Percentiles rank a stretch among this genome's conserved stretches.
Evolutionary conservation across 2,113 vertebrate genomes (phyloP).

Genomic region (Vulpes ferrilata): DNA sequence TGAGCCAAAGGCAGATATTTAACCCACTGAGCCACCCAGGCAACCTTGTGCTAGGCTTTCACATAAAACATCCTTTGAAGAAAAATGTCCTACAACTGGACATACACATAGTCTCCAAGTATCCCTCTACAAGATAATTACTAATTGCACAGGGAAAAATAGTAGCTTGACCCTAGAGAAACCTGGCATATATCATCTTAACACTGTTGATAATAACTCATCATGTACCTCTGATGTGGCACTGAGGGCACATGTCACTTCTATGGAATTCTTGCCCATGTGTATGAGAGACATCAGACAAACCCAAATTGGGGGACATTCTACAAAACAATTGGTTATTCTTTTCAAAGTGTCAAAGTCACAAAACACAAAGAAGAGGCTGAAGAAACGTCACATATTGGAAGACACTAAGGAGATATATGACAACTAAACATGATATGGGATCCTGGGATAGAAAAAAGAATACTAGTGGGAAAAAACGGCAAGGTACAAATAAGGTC

Average conservation of each 20-base stretch:
- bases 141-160: background rate
- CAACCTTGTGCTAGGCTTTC: background rate
- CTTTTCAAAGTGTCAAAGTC: constrained; percentile 8
- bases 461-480: background rate
- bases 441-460: background rate
- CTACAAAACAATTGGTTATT: background rate
- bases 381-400: background rate
- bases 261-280: background rate
- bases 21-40: background rate
- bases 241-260: background rate
- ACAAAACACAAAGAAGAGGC: background rate
- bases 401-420: background rate
- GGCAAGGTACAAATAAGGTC: background rate
- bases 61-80: background rate
- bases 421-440: background rate
- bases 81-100: background rate
- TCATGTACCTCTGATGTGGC: rapidly evolving
- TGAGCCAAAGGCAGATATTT: background rate
- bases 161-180: background rate
- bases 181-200: background rate
- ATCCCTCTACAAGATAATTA: background rate
- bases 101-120: background rate
- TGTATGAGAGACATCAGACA: background rate
- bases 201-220: background rate
- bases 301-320: background rate